Conservation (phyloP, 2,888 invertebrate genomes). For the Drosophila subsilvestris region DNA sequence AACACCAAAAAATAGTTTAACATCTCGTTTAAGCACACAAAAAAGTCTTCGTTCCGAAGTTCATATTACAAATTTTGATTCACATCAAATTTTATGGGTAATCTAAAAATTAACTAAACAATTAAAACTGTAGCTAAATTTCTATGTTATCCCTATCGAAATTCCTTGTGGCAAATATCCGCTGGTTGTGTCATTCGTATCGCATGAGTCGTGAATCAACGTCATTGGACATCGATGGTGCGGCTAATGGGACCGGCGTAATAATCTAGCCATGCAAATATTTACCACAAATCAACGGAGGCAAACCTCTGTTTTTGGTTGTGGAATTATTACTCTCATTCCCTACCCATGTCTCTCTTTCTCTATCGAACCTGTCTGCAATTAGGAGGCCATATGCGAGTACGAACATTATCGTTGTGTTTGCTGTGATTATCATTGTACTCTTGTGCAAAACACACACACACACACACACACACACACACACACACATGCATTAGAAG, state of each 20-base stretch:
- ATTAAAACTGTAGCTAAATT: no score
- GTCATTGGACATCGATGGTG: not conserved
- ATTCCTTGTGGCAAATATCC: no score
- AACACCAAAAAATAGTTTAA: no score
- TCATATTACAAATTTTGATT: no score
- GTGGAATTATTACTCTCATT: not conserved
- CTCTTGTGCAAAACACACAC: constrained; percentile 2
- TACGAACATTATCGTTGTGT: constrained; percentile 49
- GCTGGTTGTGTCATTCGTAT: no score
- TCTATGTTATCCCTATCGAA: no score
- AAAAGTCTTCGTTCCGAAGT: no score
- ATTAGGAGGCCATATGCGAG: constrained; percentile 66
- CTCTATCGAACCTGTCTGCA: constrained; percentile 34
- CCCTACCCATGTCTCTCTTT: not conserved
- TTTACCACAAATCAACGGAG: not conserved
- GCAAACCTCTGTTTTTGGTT: not conserved
- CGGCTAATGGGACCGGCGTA: no score
- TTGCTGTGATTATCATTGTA: constrained; percentile 52
- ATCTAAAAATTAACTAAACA: no score
- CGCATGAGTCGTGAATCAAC: not conserved
- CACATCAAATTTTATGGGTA: no score
- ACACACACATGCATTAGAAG: not conserved
- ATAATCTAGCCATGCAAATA: no score
- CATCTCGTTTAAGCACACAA: no score
- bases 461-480: not conserved